Base-by-base conservation (phyloP, 2,888 invertebrate genomes). In the Myopa testacea region DNA sequence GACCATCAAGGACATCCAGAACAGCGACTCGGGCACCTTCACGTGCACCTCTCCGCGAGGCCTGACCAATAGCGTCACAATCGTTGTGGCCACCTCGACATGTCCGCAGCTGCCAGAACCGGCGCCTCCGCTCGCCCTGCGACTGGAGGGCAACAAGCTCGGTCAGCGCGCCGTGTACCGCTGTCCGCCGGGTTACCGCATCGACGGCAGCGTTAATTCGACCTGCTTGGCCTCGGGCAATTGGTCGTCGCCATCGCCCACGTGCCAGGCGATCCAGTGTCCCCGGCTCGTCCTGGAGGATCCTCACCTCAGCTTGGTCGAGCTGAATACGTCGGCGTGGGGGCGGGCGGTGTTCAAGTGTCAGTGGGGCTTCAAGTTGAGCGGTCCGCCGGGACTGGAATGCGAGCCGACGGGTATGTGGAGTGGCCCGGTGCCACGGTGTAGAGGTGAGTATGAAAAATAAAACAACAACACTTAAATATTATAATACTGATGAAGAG, bases 11-110 rank as follows among this genome's bases (percentile, higher is more conserved):
- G 95, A 95, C 88, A 94, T 95, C 84, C 94, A 95, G 84, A 91
- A 92, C n/a, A 93, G 94, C 76, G 95, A 96, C 90, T 94, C 95
- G 55, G 96, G 95, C 76, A 93, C 93, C 80, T 96, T 94, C 88
- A 96, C 96, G 0, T 96, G 96, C 88, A 93, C 95, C 6, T 93
- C 96, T 0, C 95, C 95, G 6, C 91, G 93, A 76, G 95, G 95
- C 58, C 92, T 94, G 82, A 95, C 95, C 74, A 90, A 90, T 83
- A 89, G 89, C 82, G 87, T 90, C 84, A 84, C 87, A 78, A 89
- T 90, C 82, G 86, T 88, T 82, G 95, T 96, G 88, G 93, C 94
- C 91, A 95, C 92, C 84, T 91, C 93, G 80, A 91, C 92, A 81
- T 94, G 94, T 85, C 92, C 93, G 75, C 91, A 92, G 80, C 90